Conservation (phyloP, 92 coral and sea anemone genomes). For the Epizoanthus ramosus region DNA sequence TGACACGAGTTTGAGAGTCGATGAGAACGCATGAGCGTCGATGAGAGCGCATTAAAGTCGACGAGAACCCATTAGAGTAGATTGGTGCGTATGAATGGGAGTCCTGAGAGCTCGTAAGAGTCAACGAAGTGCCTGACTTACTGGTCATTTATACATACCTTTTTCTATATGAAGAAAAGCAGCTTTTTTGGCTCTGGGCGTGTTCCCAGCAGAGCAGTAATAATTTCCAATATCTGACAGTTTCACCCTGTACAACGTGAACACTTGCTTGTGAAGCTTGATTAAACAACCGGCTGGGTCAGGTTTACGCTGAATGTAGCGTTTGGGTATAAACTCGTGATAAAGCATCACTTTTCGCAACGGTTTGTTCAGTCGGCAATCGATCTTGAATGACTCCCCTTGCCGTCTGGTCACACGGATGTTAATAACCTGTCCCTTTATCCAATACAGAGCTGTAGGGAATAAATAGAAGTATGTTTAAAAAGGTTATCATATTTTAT, state of each 20-base stretch:
- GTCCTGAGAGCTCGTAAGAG: no score
- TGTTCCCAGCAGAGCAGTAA: conserved; percentile 38
- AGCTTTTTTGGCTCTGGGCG: conserved; percentile 34
- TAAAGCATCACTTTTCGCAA: conserved; percentile 1
- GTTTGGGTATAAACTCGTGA: conserved; percentile 14
- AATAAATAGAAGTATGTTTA: background rate
- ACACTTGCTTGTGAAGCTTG: conserved; percentile 27
- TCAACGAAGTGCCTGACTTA: no score
- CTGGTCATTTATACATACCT: background rate
- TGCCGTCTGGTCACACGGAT: conserved; percentile 1
- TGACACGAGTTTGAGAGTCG: no score
- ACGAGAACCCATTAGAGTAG: no score
- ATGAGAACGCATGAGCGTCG: no score
- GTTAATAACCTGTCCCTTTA: background rate
- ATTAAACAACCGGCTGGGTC: conserved; percentile 30
- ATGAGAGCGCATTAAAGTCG: no score
- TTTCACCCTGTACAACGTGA: conserved; percentile 32
- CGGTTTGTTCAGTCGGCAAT: conserved; percentile 29
- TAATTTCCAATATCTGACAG: conserved; percentile 27
- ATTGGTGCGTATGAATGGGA: no score
- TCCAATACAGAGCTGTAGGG: conserved; percentile 10
- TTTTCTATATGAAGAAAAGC: conserved; percentile 9
- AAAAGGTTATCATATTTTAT: no score
- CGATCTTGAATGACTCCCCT: conserved; percentile 28
- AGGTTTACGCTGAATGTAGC: background rate